Percentiles rank a stretch among this genome's conserved stretches.
phyloP scores from a whole-genome alignment of 2,888 invertebrate genomes.

The Stegana nigrithorax region DNA sequence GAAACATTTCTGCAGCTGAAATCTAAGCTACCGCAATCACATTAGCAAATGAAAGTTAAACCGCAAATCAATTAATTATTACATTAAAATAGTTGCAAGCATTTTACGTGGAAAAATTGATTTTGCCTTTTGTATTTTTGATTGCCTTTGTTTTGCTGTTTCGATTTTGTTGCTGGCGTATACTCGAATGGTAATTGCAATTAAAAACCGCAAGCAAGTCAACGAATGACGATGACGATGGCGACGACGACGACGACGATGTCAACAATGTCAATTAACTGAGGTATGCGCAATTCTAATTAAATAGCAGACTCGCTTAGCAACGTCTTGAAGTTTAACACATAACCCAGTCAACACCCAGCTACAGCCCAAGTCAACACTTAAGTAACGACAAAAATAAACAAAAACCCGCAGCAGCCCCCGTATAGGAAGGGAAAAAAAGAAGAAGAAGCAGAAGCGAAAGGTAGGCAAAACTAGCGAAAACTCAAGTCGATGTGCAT shows the following conservation, averaged over 20 bases:
- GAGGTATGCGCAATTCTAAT: conserved; percentile 31
- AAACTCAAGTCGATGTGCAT: conserved; percentile 1
- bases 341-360: background rate
- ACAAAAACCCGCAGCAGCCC: background rate
- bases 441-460: no score
- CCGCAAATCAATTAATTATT: no score
- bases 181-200: conserved; percentile 38
- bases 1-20: no score
- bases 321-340: background rate
- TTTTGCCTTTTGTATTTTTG: no score
- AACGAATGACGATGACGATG: conserved; percentile 30
- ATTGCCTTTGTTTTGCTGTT: no score
- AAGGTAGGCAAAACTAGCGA: background rate
- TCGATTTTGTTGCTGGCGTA: no score
- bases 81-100: no score
- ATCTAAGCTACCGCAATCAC: no score
- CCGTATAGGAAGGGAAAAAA: no score
- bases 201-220: conserved; percentile 46
- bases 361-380: background rate
- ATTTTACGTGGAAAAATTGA: no score
- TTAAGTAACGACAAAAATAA: background rate
- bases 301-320: conserved; percentile 35
- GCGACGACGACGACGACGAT: background rate
- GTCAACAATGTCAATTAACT: background rate
- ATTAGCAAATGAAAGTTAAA: no score